phyloP scores from a whole-genome alignment of 2,797 vertebrate species.

The Aulostomus chinensis region DNA sequence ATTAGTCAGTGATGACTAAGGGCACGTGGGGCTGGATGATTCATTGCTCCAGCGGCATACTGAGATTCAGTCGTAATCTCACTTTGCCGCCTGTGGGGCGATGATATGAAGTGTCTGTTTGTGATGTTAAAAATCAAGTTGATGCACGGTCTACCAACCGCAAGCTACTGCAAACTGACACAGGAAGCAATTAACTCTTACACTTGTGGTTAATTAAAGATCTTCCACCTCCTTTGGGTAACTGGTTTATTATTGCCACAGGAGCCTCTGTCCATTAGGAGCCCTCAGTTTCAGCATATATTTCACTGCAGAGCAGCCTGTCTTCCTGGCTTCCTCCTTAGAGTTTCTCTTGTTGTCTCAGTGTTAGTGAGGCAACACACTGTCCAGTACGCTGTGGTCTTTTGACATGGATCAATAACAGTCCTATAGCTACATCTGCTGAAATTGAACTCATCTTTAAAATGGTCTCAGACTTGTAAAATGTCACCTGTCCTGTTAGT shows the following conservation, averaged over 20 bases:
- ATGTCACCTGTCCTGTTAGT: constrained; percentile 20
- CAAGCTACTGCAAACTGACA: constrained; percentile 1
- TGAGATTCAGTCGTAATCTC: constrained; percentile 46
- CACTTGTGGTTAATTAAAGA: constrained; percentile 54
- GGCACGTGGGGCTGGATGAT: constrained; percentile 27
- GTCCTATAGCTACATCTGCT: constrained; percentile 6
- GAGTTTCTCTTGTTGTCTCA: constrained; percentile 9
- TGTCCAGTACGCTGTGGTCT: constrained; percentile 2
- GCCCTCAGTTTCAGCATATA: constrained; percentile 8
- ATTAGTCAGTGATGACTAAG: constrained; percentile 25
- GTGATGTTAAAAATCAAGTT: constrained; percentile 26
- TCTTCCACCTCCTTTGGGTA: constrained; percentile 24
- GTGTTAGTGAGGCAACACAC: constrained; percentile 1
- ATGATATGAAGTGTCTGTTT: constrained; percentile 40
- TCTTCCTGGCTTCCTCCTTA: constrained; percentile 1
- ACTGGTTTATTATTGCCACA: constrained; percentile 32
- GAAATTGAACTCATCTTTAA: constrained; percentile 9
- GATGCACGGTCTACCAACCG: constrained; percentile 9
- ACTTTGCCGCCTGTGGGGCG: constrained; percentile 6
- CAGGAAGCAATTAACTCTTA: constrained; percentile 40
- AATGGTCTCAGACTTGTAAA: constrained; percentile 21
- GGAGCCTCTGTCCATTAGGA: constrained; percentile 22
- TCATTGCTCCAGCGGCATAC: constrained; percentile 27
- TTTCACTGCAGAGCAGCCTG: constrained; percentile 11
- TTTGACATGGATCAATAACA: constrained; percentile 21